A percentile compares a stretch with the other conserved stretches of the same genome.
Conservation (phyloP, 1,140 invertebrate genomes). For the Helicoverpa zea region DNA sequence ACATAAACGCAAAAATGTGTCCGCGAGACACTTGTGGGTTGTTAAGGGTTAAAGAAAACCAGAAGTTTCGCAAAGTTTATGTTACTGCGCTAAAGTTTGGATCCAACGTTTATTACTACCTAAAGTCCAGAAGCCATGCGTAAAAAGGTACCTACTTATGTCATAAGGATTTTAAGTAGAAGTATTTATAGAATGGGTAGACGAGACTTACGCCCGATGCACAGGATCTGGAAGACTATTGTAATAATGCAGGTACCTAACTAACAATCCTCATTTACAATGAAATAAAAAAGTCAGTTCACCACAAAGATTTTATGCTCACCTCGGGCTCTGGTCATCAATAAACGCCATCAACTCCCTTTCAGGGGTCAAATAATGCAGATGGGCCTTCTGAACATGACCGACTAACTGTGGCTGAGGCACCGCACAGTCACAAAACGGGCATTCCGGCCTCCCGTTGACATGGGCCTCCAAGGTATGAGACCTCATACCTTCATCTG, state of each 20-base stretch:
- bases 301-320: conserved; percentile 52
- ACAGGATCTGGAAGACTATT: no score
- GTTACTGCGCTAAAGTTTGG: background rate
- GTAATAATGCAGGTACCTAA: no score
- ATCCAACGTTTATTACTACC: background rate
- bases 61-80: background rate
- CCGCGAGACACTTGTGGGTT: no score
- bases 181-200: no score
- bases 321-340: conserved; percentile 90
- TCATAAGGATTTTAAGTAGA: no score
- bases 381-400: conserved; percentile 93
- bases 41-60: background rate
- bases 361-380: conserved; percentile 92
- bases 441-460: conserved; percentile 92
- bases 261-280: no score
- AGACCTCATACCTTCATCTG: conserved; percentile 92
- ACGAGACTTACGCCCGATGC: no score
- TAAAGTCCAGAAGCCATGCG: background rate
- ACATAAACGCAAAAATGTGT: no score
- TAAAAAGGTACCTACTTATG: no score
- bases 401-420: conserved; percentile 91
- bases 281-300: background rate
- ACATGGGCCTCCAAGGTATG: conserved; percentile 93
- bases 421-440: conserved; percentile 93
- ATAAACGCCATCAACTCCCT: conserved; percentile 89